phyloP scores from a whole-genome alignment of 2,113 vertebrate genomes.

The Amphilophus citrinellus region DNA sequence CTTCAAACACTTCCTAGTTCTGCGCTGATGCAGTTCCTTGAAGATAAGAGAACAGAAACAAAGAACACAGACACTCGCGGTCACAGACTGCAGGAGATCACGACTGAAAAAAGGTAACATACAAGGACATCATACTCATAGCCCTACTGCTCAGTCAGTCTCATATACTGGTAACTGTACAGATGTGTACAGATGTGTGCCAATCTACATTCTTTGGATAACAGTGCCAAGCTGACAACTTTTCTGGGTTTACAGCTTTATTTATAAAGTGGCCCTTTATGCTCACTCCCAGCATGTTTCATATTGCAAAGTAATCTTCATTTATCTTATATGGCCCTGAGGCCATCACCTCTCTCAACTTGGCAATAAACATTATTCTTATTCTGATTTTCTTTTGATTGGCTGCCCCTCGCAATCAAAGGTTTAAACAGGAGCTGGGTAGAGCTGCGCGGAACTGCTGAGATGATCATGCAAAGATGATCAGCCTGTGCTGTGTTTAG shows the following conservation, averaged over 20 bases:
- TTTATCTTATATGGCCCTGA: background rate
- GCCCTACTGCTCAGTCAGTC: background rate
- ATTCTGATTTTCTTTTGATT: background rate
- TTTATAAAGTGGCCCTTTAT: background rate
- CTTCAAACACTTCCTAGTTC: slow-evolving; percentile 49
- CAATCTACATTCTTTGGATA: background rate
- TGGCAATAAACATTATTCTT: too few relatives aligned
- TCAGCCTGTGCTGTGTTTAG: background rate
- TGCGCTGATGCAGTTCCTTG: slow-evolving; percentile 43
- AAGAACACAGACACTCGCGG: slow-evolving; percentile 9
- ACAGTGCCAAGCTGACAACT: background rate
- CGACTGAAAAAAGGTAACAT: slow-evolving; percentile 28
- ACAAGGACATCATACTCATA: background rate
- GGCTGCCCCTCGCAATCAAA: background rate
- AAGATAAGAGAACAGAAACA: slow-evolving; percentile 63
- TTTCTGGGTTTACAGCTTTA: background rate
- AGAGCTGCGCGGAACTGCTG: too few relatives aligned
- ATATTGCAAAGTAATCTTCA: background rate
- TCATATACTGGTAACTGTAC: background rate
- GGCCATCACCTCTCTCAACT: too few relatives aligned
- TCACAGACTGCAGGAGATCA: slow-evolving; percentile 12
- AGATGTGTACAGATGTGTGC: background rate
- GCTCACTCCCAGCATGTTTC: background rate
- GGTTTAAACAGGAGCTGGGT: background rate
- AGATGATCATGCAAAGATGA: background rate